Conservation (phyloP, 1,140 invertebrate genomes). For the Helicoverpa zea region DNA sequence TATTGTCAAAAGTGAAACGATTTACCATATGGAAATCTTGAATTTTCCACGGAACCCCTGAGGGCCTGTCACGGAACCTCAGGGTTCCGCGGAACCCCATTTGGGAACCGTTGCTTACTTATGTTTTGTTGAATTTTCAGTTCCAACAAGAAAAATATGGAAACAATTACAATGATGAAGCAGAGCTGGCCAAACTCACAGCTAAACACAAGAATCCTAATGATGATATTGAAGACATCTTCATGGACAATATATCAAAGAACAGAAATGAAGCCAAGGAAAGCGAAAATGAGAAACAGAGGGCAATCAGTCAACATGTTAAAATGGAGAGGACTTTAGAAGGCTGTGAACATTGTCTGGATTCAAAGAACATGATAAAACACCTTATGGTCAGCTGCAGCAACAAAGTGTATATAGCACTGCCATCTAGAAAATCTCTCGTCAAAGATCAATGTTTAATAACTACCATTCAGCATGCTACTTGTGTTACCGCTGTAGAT, state of each 20-base stretch:
- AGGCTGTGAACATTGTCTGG: constrained; percentile 94
- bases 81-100: too few relatives aligned
- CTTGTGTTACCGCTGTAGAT: constrained; percentile 93
- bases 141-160: constrained; percentile 96
- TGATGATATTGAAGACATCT: constrained; percentile 96
- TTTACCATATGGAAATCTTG: too few relatives aligned
- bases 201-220: constrained; percentile 90
- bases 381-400: constrained; percentile 95
- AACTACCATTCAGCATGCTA: constrained; percentile 93
- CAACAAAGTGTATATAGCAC: constrained; percentile 92
- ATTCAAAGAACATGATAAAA: constrained; percentile 93
- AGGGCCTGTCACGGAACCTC: too few relatives aligned
- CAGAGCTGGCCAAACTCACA: constrained; percentile 92
- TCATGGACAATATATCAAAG: constrained; percentile 91
- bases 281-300: constrained; percentile 88
- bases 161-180: constrained; percentile 93
- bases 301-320: constrained; percentile 92
- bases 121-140: constrained; percentile 83
- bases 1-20: too few relatives aligned
- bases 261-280: constrained; percentile 89
- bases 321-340: constrained; percentile 91
- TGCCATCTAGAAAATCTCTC: constrained; percentile 93
- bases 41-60: too few relatives aligned
- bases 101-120: too few relatives aligned
- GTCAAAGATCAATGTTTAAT: constrained; percentile 96